Evolutionary conservation across 2,113 vertebrate genomes (phyloP).

Genomic region (Perca fluviatilis): DNA sequence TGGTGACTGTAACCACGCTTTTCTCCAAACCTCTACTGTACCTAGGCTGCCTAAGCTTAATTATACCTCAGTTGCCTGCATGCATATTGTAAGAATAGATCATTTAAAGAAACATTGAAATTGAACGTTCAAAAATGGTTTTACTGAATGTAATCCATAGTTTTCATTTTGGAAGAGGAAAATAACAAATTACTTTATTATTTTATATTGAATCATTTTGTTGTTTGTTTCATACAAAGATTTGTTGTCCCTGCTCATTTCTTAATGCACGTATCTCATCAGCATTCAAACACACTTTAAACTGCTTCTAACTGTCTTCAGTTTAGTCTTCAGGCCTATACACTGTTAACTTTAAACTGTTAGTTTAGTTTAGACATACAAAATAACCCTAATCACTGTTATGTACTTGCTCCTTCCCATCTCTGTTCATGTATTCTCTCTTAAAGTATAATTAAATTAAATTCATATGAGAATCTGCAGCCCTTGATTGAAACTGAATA

Average conservation of each 20-base stretch:
- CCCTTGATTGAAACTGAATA: slow-evolving; percentile 22
- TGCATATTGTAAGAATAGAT: neutral
- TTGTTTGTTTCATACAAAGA: neutral
- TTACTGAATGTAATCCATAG: neutral
- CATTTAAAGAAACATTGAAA: neutral
- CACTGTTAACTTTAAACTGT: neutral
- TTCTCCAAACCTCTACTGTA: neutral
- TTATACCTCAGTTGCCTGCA: neutral
- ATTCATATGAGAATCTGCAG: neutral
- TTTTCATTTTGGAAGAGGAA: neutral
- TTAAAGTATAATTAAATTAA: slow-evolving; percentile 18
- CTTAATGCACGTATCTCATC: neutral
- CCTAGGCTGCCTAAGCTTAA: neutral
- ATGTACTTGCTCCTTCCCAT: neutral
- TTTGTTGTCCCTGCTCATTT: neutral
- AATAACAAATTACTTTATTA: neutral
- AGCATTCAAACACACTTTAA: neutral
- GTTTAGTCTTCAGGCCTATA: neutral
- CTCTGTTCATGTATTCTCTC: neutral
- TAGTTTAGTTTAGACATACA: neutral
- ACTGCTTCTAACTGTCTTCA: neutral
- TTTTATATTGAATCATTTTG: neutral
- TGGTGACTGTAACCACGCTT: neutral
- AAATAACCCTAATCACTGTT: neutral
- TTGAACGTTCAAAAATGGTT: neutral